phyloP scores from a whole-genome alignment of 2,113 vertebrate genomes.

The Bungarus multicinctus region DNA sequence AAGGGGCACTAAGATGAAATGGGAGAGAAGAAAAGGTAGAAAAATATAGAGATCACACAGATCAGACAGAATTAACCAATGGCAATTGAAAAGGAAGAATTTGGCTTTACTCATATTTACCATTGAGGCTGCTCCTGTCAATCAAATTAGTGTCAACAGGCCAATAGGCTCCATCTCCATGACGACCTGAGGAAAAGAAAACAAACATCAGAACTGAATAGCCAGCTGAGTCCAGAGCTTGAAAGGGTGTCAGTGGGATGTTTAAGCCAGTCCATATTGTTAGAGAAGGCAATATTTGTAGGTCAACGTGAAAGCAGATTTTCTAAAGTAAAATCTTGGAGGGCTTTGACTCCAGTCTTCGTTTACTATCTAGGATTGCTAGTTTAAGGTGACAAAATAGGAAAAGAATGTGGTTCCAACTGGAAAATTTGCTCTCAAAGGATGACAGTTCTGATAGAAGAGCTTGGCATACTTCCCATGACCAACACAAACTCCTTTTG shows the following conservation, averaged over 20 bases:
- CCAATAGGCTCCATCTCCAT: conserved; percentile 89
- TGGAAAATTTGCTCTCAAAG: background rate
- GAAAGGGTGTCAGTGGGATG: background rate
- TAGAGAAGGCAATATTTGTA: conserved; percentile 17
- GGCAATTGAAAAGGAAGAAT: background rate
- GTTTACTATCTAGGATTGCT: background rate
- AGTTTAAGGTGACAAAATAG: conserved; percentile 19
- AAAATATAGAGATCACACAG: background rate
- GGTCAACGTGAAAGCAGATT: background rate
- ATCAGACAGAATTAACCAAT: background rate
- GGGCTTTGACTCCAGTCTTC: background rate
- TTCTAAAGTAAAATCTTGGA: background rate
- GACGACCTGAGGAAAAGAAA: conserved; percentile 77
- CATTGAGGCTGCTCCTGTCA: conserved; percentile 90
- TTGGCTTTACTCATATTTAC: conserved; percentile 65
- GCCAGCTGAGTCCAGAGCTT: background rate
- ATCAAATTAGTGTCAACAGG: conserved; percentile 86
- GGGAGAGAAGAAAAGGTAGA: too few species aligned
- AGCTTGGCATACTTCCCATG: background rate
- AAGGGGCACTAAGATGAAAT: background rate
- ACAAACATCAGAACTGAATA: background rate
- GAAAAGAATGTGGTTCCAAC: background rate
- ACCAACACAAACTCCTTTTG: background rate
- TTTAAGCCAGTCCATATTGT: background rate
- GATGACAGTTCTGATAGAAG: background rate